Conservation (phyloP, 2,113 vertebrate species). For the Tachysurus vachellii region DNA sequence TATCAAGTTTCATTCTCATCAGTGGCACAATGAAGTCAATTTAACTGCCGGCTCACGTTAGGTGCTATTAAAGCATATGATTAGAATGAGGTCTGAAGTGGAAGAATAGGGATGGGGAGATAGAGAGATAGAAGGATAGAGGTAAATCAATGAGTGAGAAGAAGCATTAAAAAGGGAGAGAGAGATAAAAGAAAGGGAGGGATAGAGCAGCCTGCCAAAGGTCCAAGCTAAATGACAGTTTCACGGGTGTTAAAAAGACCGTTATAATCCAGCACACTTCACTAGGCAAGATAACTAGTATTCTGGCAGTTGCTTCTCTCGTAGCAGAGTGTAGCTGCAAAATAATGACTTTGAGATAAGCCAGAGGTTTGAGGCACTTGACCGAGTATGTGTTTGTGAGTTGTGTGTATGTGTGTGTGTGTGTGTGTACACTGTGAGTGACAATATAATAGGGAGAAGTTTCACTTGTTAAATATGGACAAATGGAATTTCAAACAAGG, state of each 20-base stretch:
- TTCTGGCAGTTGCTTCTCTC: neutral
- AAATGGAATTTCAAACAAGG: neutral
- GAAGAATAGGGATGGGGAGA: neutral
- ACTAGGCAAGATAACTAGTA: conserved; percentile 55
- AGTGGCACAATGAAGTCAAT: conserved; percentile 64
- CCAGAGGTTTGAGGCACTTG: neutral
- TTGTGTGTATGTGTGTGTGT: neutral
- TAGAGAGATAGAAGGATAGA: neutral
- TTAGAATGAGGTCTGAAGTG: neutral
- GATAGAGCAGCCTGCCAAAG: neutral
- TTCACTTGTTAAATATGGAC: neutral
- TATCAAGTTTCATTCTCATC: conserved; percentile 58
- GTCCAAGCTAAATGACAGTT: conserved; percentile 37
- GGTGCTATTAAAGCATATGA: conserved; percentile 25
- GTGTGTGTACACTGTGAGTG: neutral
- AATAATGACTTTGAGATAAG: conserved; percentile 15
- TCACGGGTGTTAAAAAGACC: conserved; percentile 26
- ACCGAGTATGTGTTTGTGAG: neutral
- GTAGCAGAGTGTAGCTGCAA: conserved; percentile 25
- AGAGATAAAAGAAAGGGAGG: neutral
- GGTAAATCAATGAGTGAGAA: conserved; percentile 25
- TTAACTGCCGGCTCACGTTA: conserved; percentile 44
- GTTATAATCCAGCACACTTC: conserved; percentile 40
- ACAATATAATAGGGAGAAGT: neutral
- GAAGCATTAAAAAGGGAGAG: conserved; percentile 41